Conservation (phyloP, 2,113 vertebrate species). For the Siniperca knerii region DNA sequence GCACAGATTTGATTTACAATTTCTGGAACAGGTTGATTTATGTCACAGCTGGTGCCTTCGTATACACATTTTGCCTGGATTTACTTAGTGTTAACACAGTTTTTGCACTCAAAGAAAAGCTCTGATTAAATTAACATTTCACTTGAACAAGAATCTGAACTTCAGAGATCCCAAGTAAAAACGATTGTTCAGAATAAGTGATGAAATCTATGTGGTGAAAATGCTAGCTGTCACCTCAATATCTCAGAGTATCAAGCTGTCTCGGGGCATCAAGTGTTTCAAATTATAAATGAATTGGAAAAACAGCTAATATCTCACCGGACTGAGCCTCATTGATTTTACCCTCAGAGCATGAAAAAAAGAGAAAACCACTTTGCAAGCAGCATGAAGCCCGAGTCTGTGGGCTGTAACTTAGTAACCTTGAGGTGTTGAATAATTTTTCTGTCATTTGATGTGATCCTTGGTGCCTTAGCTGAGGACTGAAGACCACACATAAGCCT, state of each 20-base stretch:
- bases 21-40: constrained; percentile 15
- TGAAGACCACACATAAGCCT: constrained; percentile 18
- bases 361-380: constrained; percentile 69
- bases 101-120: constrained; percentile 4
- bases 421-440: constrained; percentile 71
- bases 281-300: constrained; percentile 79
- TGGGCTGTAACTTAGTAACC: constrained; percentile 65
- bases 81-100: constrained; percentile 23
- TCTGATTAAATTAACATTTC: constrained; percentile 28
- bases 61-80: constrained; percentile 29
- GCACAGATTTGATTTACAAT: constrained; percentile 23
- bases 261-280: constrained; percentile 70
- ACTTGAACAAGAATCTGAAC: constrained; percentile 26
- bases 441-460: constrained; percentile 60
- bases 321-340: constrained; percentile 76
- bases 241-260: constrained; percentile 50
- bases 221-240: constrained; percentile 50
- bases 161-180: constrained; percentile 4
- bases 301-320: constrained; percentile 76
- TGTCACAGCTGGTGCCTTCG: constrained; percentile 21
- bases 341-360: constrained; percentile 66
- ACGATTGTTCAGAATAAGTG: constrained; percentile 17
- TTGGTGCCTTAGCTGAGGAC: constrained; percentile 12
- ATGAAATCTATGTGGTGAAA: constrained; percentile 53
- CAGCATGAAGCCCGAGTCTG: constrained; percentile 56